Evolutionary conservation across 2,888 invertebrate species (phyloP).

Genomic region (Aphrophora alni): DNA sequence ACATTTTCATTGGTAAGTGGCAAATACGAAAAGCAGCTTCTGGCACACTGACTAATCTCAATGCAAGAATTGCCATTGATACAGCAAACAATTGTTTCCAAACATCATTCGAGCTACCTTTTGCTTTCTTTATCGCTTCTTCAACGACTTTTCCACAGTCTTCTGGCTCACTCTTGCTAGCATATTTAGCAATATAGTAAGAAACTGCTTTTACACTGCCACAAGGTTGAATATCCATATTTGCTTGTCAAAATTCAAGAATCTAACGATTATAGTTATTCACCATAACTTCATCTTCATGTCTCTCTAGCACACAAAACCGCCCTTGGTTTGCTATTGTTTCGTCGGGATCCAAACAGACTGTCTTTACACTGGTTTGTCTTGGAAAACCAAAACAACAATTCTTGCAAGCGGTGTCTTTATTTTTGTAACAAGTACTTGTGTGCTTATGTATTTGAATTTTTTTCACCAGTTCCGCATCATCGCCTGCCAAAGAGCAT

Average conservation of each 20-base stretch:
- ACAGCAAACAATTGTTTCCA: neutral
- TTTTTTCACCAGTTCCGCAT: no score
- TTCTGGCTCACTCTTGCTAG: constrained; percentile 38
- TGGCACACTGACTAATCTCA: neutral
- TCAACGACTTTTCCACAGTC: constrained; percentile 40
- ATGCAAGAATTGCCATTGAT: no score
- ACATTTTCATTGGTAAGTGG: neutral
- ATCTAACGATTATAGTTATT: constrained; percentile 51
- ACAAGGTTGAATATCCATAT: constrained; percentile 46
- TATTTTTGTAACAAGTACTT: constrained; percentile 27
- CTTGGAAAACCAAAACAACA: constrained; percentile 34
- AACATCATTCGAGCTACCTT: constrained; percentile 7
- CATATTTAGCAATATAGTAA: constrained; percentile 43
- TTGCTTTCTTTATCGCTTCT: constrained; percentile 47
- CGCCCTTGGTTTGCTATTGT: constrained; percentile 52
- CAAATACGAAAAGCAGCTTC: neutral
- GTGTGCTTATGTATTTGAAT: no score
- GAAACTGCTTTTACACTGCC: constrained; percentile 43
- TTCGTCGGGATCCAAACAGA: constrained; percentile 52
- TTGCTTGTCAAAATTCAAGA: constrained; percentile 42
- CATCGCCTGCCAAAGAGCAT: no score
- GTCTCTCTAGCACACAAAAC: constrained; percentile 52
- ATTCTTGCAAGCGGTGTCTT: neutral
- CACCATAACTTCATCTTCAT: constrained; percentile 42
- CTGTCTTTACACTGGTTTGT: constrained; percentile 44